Evolutionary conservation across 2,888 invertebrate species (phyloP).

Genomic region (Notodonta dromedarius): DNA sequence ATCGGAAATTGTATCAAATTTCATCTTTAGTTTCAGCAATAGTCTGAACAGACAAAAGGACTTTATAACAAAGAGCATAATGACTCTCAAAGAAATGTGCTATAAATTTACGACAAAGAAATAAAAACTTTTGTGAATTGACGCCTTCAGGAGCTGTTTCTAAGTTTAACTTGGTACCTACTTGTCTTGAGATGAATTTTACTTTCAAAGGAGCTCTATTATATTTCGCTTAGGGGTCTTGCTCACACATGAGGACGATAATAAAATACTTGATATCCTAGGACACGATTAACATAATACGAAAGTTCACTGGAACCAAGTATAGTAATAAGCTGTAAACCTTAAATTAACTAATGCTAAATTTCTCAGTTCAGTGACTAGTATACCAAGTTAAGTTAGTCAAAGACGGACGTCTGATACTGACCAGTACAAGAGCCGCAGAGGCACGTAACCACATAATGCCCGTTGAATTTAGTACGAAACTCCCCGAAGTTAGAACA

Average conservation of each 20-base stretch:
- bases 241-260: no score
- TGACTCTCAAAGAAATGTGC: not conserved
- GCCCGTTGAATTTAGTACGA: constrained; percentile 5
- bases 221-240: no score
- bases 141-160: not conserved
- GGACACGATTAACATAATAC: not conserved
- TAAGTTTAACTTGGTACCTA: not conserved
- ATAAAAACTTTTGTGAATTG: constrained; percentile 6
- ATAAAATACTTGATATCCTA: no score
- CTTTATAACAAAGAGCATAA: not conserved
- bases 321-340: not conserved
- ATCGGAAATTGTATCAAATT: not conserved
- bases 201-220: not conserved
- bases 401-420: constrained; percentile 2
- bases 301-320: no score
- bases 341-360: not conserved
- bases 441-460: constrained; percentile 4
- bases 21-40: not conserved
- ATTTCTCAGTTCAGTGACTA: not conserved
- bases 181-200: not conserved
- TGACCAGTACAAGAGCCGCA: not conserved
- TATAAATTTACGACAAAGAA: constrained; percentile 4
- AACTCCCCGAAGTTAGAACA: constrained; percentile 18
- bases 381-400: not conserved
- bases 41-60: not conserved